These are phyloP conservation scores for Pelobates cultripes DNA, from an alignment of 2,797 vertebrate species.

Conservation along the genomic window DNA sequence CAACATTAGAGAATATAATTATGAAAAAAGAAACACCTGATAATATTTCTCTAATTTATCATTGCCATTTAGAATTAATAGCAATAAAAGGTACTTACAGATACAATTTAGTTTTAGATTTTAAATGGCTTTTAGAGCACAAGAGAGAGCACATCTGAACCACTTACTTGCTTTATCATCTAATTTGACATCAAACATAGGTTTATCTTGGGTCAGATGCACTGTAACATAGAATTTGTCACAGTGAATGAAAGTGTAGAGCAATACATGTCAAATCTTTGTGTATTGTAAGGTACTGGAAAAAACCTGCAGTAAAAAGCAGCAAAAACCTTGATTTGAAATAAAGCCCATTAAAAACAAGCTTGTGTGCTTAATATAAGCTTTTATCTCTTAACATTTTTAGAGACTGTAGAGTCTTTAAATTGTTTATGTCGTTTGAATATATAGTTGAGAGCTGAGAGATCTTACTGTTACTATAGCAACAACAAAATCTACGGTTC, in stretches of 20 bases:
- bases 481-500: no score
- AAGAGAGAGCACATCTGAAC: slow-evolving; percentile 15
- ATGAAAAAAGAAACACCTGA: background rate
- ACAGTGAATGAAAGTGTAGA: slow-evolving; percentile 13
- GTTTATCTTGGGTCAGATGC: slow-evolving; percentile 33
- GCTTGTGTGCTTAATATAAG: background rate
- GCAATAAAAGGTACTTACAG: no score
- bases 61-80: background rate
- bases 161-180: slow-evolving; percentile 20
- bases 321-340: slow-evolving; percentile 12
- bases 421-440: no score
- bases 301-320: background rate
- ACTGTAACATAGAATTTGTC: slow-evolving; percentile 27
- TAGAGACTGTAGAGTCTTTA: no score
- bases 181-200: slow-evolving; percentile 11
- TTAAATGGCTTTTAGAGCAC: slow-evolving; percentile 13
- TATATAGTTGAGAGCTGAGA: no score
- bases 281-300: slow-evolving; percentile 4
- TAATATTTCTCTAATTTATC: background rate
- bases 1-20: no score
- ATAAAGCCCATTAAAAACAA: background rate
- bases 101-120: background rate
- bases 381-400: background rate
- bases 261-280: slow-evolving; percentile 22
- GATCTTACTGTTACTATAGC: no score